These are phyloP conservation scores for Centruroides sculpturatus DNA, from an alignment of 1,140 invertebrate species.

Conservation along the genomic window DNA sequence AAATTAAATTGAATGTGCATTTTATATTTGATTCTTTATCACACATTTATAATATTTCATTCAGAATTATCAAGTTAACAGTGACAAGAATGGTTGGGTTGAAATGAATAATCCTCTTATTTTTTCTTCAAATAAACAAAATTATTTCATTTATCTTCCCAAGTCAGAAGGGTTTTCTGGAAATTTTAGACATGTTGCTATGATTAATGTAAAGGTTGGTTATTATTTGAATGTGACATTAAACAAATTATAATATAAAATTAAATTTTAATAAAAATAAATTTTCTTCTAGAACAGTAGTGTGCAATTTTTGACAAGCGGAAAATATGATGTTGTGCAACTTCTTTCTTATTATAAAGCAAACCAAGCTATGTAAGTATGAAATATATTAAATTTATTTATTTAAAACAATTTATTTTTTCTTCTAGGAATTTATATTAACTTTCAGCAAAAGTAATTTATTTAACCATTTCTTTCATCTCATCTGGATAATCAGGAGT, in stretches of 20 bases:
- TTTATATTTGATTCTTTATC: neutral
- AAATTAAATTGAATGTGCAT: neutral
- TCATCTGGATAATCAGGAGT: too few relatives aligned
- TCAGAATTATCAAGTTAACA: conserved; percentile 8
- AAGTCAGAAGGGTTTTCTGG: conserved; percentile 29
- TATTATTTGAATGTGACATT: neutral
- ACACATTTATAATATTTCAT: neutral
- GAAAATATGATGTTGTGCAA: conserved; percentile 63
- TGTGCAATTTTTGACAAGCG: conserved; percentile 50
- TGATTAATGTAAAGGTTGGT: conserved; percentile 28
- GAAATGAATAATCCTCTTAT: conserved; percentile 64
- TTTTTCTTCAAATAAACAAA: conserved; percentile 58
- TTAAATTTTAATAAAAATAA: too few relatives aligned
- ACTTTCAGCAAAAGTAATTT: too few relatives aligned
- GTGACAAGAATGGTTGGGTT: conserved; percentile 37
- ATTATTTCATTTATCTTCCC: conserved; percentile 64
- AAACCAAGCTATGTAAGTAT: conserved; percentile 6
- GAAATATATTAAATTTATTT: too few relatives aligned
- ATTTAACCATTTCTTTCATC: too few relatives aligned
- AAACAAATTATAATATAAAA: too few relatives aligned
- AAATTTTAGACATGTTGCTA: conserved; percentile 73
- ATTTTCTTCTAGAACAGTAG: conserved; percentile 4
- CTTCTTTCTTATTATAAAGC: conserved; percentile 46
- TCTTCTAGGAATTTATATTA: too few relatives aligned
- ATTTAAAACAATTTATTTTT: too few relatives aligned